Conservation (phyloP, 2,797 vertebrate species). For the Tragelaphus oryx region DNA sequence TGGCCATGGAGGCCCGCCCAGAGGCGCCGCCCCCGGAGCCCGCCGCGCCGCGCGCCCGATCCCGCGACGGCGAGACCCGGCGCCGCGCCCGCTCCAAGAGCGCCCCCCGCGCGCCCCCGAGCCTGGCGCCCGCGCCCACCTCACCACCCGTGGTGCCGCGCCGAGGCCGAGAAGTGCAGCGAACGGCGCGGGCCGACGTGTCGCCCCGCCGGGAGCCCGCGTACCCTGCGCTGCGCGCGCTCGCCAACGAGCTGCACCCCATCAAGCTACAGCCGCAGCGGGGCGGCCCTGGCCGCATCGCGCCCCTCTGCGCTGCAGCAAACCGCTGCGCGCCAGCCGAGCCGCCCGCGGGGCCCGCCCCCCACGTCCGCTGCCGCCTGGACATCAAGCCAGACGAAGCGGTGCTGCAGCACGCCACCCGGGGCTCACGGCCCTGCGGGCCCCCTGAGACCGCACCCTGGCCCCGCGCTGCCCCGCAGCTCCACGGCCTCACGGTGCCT, state of each 20-base stretch:
- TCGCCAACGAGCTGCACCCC: slow-evolving; percentile 96
- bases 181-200: slow-evolving; percentile 79
- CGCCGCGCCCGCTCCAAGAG: slow-evolving; percentile 92
- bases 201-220: slow-evolving; percentile 85
- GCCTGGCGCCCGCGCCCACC: slow-evolving; percentile 84
- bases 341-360: slow-evolving; percentile 83
- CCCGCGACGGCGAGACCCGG: slow-evolving; percentile 84
- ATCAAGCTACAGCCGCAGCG: slow-evolving; percentile 95
- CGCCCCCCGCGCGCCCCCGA: slow-evolving; percentile 86
- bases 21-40: slow-evolving; percentile 73
- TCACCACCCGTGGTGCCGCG: slow-evolving; percentile 76
- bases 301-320: slow-evolving; percentile 89
- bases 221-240: slow-evolving; percentile 82
- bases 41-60: slow-evolving; percentile 83
- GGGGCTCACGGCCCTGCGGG: slow-evolving; percentile 77
- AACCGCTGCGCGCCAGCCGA: slow-evolving; percentile 84
- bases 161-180: slow-evolving; percentile 83
- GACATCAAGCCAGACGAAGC: slow-evolving; percentile 95
- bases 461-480: slow-evolving; percentile 83
- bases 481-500: slow-evolving; percentile 88
- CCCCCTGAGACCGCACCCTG: slow-evolving; percentile 79
- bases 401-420: slow-evolving; percentile 88
- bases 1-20: slow-evolving; percentile 76
- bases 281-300: slow-evolving; percentile 87
- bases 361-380: slow-evolving; percentile 93